These are phyloP conservation scores for Araneus ventricosus DNA, from an alignment of 1,140 invertebrate species.

Conservation along the genomic window DNA sequence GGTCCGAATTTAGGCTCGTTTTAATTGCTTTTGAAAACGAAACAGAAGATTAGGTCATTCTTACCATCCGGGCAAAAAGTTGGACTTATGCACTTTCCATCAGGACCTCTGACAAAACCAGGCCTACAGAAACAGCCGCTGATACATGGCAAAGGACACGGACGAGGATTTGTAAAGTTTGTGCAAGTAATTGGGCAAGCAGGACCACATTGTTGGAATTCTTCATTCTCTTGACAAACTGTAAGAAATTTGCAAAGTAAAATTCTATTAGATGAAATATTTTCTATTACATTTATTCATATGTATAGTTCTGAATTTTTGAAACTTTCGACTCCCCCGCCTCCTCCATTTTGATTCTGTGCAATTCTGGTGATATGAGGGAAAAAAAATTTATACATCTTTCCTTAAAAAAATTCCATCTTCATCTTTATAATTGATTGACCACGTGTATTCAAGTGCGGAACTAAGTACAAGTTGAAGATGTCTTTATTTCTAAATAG, in stretches of 20 bases:
- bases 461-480: too few relatives aligned
- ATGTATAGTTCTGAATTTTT: neutral
- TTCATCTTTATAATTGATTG: too few relatives aligned
- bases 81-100: slow-evolving; percentile 31
- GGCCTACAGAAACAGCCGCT: slow-evolving; percentile 21
- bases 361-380: too few relatives aligned
- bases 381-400: too few relatives aligned
- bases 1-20: too few relatives aligned
- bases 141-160: neutral
- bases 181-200: slow-evolving; percentile 41
- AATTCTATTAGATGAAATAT: neutral
- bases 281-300: neutral
- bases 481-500: too few relatives aligned
- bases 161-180: neutral
- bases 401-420: too few relatives aligned
- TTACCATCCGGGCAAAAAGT: neutral
- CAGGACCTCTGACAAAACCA: slow-evolving; percentile 2
- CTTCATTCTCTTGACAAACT: slow-evolving; percentile 41
- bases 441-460: too few relatives aligned
- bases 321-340: too few relatives aligned
- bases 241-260: neutral
- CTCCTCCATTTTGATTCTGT: too few relatives aligned
- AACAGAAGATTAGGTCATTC: neutral
- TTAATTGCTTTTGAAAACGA: too few relatives aligned
- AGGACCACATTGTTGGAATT: slow-evolving; percentile 28